Percentiles rank a stretch among this genome's conserved stretches.
These are phyloP conservation scores for Stegodyphus mimosarum DNA, from an alignment of 1,140 invertebrate species.

Conservation along the genomic window DNA sequence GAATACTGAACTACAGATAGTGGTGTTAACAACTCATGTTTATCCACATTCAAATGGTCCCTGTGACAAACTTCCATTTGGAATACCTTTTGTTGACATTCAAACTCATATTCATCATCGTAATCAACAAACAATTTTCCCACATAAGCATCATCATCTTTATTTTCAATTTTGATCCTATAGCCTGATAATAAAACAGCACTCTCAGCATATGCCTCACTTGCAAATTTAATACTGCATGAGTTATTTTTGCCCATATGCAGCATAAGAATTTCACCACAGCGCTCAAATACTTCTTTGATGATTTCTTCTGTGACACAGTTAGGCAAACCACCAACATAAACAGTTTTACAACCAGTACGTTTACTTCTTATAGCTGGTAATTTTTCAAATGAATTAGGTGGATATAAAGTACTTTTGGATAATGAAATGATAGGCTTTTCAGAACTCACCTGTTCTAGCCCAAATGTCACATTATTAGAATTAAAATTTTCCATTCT, in stretches of 20 bases:
- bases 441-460: no score
- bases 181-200: conserved; percentile 95
- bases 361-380: conserved; percentile 85
- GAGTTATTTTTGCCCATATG: conserved; percentile 95
- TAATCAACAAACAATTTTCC: conserved; percentile 95
- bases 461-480: no score
- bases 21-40: conserved; percentile 75
- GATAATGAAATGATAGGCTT: conserved; percentile 71
- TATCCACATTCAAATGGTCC: conserved; percentile 72
- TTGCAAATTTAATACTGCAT: conserved; percentile 91
- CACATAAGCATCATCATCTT: conserved; percentile 82
- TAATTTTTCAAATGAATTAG: conserved; percentile 82
- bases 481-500: no score
- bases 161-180: conserved; percentile 81
- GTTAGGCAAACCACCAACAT: conserved; percentile 93
- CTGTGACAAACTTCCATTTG: conserved; percentile 85
- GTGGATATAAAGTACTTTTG: conserved; percentile 86
- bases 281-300: conserved; percentile 88
- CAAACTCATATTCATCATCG: conserved; percentile 92
- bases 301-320: conserved; percentile 88
- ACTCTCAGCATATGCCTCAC: conserved; percentile 85
- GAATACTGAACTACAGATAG: conserved; percentile 87
- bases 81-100: conserved; percentile 83
- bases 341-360: conserved; percentile 90
- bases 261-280: conserved; percentile 91